These are phyloP conservation scores for Eucidaris tribuloides DNA, from an alignment of 35 echinoderm and acorn worm species.

Conservation along the genomic window DNA sequence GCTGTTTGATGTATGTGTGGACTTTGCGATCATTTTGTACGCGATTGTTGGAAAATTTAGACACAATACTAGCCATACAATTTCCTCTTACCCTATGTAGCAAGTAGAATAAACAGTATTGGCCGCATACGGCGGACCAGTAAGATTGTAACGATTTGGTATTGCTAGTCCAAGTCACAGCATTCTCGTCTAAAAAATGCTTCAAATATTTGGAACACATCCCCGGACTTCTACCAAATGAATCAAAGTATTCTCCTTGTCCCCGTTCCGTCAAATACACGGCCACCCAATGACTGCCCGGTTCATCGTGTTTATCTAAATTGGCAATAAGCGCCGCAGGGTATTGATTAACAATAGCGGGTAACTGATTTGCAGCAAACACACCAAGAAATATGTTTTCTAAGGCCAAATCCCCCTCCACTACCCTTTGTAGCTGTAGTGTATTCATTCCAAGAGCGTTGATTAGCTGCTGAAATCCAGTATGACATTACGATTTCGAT, in stretches of 20 bases:
- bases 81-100: constrained; percentile 13
- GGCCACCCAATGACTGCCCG: constrained; percentile 43
- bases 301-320: neutral
- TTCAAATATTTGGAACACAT: neutral
- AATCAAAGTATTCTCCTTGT: constrained; percentile 30
- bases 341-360: neutral
- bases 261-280: constrained; percentile 3
- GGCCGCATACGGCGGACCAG: constrained; percentile 33
- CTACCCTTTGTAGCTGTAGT: neutral
- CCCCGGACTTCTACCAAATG: constrained; percentile 13
- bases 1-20: neutral
- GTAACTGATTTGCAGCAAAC: neutral
- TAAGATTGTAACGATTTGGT: neutral
- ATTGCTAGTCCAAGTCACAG: constrained; percentile 23
- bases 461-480: neutral
- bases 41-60: neutral
- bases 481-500: constrained; percentile 61
- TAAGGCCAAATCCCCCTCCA: neutral
- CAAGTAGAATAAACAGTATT: constrained; percentile 41
- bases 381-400: neutral
- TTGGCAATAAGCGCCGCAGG: neutral
- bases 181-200: neutral
- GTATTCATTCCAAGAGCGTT: neutral
- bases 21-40: constrained; percentile 18
- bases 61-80: neutral